Conservation (phyloP, 2,888 invertebrate genomes). For the Trachelus troglodyta region DNA sequence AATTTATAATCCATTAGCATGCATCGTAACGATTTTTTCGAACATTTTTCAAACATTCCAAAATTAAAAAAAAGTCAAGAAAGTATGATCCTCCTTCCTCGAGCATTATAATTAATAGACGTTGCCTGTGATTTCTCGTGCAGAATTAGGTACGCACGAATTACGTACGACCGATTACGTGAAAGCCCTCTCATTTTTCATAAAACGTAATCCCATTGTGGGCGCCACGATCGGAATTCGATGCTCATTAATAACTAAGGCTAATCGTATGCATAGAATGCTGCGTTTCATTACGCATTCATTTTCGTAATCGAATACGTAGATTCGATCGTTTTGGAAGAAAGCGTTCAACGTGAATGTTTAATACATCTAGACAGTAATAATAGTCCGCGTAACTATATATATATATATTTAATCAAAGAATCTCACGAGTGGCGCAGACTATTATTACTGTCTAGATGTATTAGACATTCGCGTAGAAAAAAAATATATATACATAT, state of each 20-base stretch:
- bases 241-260: constrained; percentile 1
- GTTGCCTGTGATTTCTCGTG: background rate
- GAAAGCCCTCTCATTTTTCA: background rate
- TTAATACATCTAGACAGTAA: background rate
- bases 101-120: background rate
- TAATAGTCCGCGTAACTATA: background rate
- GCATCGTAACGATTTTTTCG: background rate
- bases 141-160: background rate
- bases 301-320: constrained; percentile 3
- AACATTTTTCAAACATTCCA: background rate
- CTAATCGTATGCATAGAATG: constrained; percentile 7
- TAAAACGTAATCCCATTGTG: background rate
- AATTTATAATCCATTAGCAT: background rate
- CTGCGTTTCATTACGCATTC: constrained; percentile 2
- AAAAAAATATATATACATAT: background rate
- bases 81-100: background rate
- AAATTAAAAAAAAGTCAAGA: background rate
- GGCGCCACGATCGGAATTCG: background rate
- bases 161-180: background rate
- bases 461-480: background rate
- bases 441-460: background rate
- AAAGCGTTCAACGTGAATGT: background rate
- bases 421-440: background rate
- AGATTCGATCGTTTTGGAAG: background rate
- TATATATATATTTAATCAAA: too few relatives aligned